Evolutionary conservation across 2,113 vertebrate genomes (phyloP).

Genomic region (Oryzias celebensis): DNA sequence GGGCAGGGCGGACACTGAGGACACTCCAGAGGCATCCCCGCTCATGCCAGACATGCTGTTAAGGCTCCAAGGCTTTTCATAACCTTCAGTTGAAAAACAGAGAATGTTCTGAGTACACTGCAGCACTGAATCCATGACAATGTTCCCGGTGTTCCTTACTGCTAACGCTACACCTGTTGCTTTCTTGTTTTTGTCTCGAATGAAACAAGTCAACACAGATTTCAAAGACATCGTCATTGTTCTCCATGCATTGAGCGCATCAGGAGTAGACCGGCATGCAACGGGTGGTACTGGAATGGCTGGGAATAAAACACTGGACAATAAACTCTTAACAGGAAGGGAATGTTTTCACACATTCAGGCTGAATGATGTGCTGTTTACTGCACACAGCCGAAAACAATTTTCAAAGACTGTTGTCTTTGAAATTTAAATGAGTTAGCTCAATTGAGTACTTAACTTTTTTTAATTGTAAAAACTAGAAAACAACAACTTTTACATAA

Average conservation of each 20-base stretch:
- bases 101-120: conserved; percentile 86
- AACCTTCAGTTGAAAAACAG: conserved; percentile 90
- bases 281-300: conserved; percentile 74
- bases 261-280: conserved; percentile 72
- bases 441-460: not conserved
- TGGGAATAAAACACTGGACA: conserved; percentile 63
- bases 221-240: conserved; percentile 54
- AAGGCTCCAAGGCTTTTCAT: conserved; percentile 89
- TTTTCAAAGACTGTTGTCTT: conserved; percentile 36
- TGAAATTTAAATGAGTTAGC: conserved; percentile 1
- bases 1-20: conserved; percentile 85
- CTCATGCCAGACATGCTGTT: conserved; percentile 86
- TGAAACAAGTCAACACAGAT: conserved; percentile 70
- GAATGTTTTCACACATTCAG: conserved; percentile 51
- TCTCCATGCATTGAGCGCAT: conserved; percentile 72
- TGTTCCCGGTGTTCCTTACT: conserved; percentile 59
- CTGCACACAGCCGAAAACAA: conserved; percentile 16
- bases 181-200: conserved; percentile 78
- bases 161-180: conserved; percentile 74
- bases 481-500: conserved; percentile 3
- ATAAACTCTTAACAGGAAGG: conserved; percentile 43
- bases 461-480: conserved; percentile 5
- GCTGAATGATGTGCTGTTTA: conserved; percentile 27
- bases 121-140: conserved; percentile 73
- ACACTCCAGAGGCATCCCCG: conserved; percentile 83